Base-by-base conservation (phyloP, 2,797 vertebrate genomes). In the Aeoliscus strigatus region DNA sequence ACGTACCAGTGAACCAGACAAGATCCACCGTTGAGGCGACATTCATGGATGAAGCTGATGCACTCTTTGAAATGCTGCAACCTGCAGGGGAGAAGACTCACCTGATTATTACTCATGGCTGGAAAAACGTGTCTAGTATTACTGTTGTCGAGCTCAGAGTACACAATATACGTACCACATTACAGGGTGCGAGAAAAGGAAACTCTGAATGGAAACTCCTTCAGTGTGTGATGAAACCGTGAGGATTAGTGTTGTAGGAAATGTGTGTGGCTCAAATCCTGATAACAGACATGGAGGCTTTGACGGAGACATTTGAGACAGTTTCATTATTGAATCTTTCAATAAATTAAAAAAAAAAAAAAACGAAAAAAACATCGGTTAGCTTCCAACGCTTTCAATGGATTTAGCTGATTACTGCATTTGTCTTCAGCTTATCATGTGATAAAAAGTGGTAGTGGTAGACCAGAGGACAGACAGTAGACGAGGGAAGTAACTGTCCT, bases 1-100 rank as follows among this genome's bases (percentile, higher is more conserved):
- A 80, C 91, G 64, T 77, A 95, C 92, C 92, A 94, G 35, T 94
- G 92, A 41, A 95, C 88, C 0, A 95, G 90, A 74, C 92, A 95
- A 15, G 84, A 75, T 25, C 92, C 93, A 29, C 91, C 91, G 10
- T 52, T 73, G 0, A 94, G 80, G 21, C 92, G 88, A 54, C 90
- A 90, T 31, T 93, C 88, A 0, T 94, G 93, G 62, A 95, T 92
- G 64, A 94, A 94, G 51, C 60, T 62, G 76, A 94, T 93, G 61
- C 88, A 87, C 51, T 93, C 88, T 86, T 88, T 92, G 35, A 94
- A 95, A 84, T 94, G 89, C 43, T 92, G 90, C 49, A 86, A 75
- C 79, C 93, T 95, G 77, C 31, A 34, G n/a, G 28, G 2, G 49
- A 32, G 9, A 35, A 8, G n/a, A 21, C 3, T 3, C 18, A 21